phyloP scores from a whole-genome alignment of 1,140 invertebrate genomes.

The Solen grandis region DNA sequence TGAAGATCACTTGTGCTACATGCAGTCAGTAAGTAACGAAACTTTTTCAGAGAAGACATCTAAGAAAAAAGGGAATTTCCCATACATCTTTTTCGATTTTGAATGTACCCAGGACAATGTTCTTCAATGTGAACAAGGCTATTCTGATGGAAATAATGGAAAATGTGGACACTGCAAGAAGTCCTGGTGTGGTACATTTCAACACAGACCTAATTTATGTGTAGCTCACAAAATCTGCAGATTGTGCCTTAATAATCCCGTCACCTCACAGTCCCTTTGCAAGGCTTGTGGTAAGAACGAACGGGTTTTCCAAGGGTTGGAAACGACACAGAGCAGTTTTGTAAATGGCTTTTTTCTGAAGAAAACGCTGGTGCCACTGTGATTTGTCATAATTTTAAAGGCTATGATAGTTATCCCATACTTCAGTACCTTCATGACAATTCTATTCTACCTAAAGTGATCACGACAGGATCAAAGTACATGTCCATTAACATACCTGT shows the following conservation, averaged over 20 bases:
- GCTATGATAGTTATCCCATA: slow-evolving; percentile 47
- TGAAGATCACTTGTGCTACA: slow-evolving; percentile 10
- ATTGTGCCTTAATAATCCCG: neutral
- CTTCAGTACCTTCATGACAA: too few relatives aligned
- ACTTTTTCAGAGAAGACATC: neutral
- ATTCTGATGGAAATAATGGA: neutral
- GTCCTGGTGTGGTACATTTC: neutral
- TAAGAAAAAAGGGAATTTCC: neutral
- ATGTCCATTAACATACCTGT: neutral
- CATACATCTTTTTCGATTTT: slow-evolving; percentile 26
- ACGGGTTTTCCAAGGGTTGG: slow-evolving; percentile 15
- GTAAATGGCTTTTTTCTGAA: slow-evolving; percentile 33
- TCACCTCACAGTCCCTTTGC: neutral
- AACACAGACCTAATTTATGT: slow-evolving; percentile 16
- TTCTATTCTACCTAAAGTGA: neutral
- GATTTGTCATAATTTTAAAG: slow-evolving; percentile 58
- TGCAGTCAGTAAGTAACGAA: neutral
- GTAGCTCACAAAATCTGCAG: slow-evolving; percentile 5
- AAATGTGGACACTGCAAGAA: slow-evolving; percentile 9
- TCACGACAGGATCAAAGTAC: too few relatives aligned
- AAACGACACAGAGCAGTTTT: neutral
- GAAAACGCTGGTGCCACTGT: slow-evolving; percentile 53
- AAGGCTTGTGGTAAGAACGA: slow-evolving; percentile 32
- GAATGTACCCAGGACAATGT: slow-evolving; percentile 38
- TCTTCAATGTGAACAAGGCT: neutral